Percentiles rank a stretch among this genome's conserved stretches.
These are phyloP conservation scores for Dermolepida albohirtum DNA, from an alignment of 2,888 invertebrate species.

Conservation along the genomic window DNA sequence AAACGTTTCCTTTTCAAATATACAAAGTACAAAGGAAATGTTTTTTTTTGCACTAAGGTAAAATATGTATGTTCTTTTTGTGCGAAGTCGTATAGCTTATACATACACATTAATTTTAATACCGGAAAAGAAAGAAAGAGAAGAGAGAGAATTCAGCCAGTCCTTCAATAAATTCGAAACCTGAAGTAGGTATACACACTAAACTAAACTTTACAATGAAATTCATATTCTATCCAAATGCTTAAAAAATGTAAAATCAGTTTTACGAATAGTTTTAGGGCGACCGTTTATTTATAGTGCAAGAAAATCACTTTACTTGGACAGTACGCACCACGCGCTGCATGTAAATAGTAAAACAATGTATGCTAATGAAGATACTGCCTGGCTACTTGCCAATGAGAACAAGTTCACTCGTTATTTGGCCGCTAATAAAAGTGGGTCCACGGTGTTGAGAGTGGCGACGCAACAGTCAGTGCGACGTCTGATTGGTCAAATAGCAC, in stretches of 20 bases:
- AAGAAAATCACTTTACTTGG: conserved; percentile 23
- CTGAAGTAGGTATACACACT: background rate
- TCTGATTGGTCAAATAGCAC: conserved; percentile 19
- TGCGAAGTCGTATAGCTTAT: too few species aligned
- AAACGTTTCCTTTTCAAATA: too few species aligned
- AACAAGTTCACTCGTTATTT: conserved; percentile 35
- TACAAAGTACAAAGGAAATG: too few species aligned
- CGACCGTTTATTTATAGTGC: conserved; percentile 25
- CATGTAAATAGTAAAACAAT: conserved; percentile 34
- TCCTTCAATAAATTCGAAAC: background rate
- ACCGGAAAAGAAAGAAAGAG: too few species aligned
- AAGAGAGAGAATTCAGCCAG: too few species aligned
- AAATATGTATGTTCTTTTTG: too few species aligned
- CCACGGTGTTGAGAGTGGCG: conserved; percentile 3
- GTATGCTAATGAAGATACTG: conserved; percentile 27
- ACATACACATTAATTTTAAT: too few species aligned
- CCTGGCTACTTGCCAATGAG: conserved; percentile 33
- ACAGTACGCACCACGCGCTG: background rate
- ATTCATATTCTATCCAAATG: conserved; percentile 5
- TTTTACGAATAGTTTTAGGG: conserved; percentile 13
- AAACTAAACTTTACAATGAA: conserved; percentile 3
- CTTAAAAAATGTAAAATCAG: background rate
- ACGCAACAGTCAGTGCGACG: conserved; percentile 5
- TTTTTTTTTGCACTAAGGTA: too few species aligned
- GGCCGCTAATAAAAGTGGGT: conserved; percentile 28